Percentiles rank a stretch among this genome's conserved stretches.
Evolutionary conservation across 1,140 invertebrate species (phyloP).

Genomic region (Adelges cooleyi): DNA sequence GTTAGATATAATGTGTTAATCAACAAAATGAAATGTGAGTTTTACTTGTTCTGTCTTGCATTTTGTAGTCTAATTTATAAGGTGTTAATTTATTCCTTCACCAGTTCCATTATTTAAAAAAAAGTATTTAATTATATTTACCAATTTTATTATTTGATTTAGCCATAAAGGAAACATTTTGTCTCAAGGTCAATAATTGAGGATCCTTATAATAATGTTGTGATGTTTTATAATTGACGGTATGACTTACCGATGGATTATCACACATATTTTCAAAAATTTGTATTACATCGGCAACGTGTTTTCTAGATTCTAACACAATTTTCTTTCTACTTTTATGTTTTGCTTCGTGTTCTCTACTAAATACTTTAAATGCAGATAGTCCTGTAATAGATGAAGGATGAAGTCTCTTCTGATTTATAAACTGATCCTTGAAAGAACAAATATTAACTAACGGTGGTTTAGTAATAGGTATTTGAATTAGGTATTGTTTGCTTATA

Average conservation of each 20-base stretch:
- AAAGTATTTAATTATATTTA: background rate
- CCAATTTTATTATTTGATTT: background rate
- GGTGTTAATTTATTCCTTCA: background rate
- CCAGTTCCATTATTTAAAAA: background rate
- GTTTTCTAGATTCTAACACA: conserved; percentile 12
- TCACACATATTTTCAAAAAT: conserved; percentile 29
- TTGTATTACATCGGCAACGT: conserved; percentile 28
- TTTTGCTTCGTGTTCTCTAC: conserved; percentile 2
- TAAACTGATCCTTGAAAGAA: conserved; percentile 32
- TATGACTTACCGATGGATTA: background rate
- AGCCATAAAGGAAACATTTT: too few relatives aligned
- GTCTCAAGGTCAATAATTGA: too few relatives aligned
- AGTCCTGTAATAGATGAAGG: conserved; percentile 30
- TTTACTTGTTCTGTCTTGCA: background rate
- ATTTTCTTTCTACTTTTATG: background rate
- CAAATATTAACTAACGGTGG: conserved; percentile 31
- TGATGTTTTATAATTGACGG: background rate
- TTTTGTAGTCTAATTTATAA: background rate
- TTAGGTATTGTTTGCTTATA: conserved; percentile 1
- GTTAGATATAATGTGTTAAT: too few relatives aligned
- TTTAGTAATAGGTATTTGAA: background rate
- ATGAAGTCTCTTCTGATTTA: conserved; percentile 30
- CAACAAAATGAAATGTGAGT: too few relatives aligned
- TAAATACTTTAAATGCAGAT: conserved; percentile 32
- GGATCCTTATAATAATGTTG: too few relatives aligned